Conservation (phyloP, 1,140 invertebrate species). For the Odontomachus brunneus region DNA sequence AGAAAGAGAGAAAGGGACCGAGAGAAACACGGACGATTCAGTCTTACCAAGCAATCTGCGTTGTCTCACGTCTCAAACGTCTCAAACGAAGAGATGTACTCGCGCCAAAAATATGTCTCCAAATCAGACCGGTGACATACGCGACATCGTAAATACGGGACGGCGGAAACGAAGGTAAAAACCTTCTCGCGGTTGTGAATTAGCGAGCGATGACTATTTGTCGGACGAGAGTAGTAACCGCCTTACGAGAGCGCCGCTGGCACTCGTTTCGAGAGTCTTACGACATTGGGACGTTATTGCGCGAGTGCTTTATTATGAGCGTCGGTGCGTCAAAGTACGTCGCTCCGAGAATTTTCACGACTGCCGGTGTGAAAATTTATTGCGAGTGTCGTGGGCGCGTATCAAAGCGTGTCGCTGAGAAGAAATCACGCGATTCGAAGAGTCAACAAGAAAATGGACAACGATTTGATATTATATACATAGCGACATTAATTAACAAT, state of each 20-base stretch:
- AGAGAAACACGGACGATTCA: no score
- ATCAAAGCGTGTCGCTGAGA: neutral
- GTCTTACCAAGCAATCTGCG: neutral
- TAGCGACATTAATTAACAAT: no score
- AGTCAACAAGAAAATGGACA: no score
- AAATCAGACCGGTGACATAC: neutral
- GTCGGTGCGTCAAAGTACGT: neutral
- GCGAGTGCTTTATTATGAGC: conserved; percentile 6
- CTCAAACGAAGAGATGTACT: neutral
- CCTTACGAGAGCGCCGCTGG: conserved; percentile 16
- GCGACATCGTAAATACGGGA: neutral
- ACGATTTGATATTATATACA: no score
- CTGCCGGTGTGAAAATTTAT: conserved; percentile 2
- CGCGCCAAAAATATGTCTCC: neutral
- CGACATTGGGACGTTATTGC: conserved; percentile 5
- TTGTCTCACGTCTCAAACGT: neutral
- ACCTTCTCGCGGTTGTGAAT: conserved; percentile 5
- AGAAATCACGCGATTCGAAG: neutral
- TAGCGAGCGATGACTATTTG: conserved; percentile 6
- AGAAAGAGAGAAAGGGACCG: no score
- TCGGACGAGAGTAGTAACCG: neutral
- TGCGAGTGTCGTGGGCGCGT: neutral
- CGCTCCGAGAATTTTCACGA: conserved; percentile 14
- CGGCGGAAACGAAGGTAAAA: neutral
- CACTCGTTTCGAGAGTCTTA: conserved; percentile 12